Evolutionary conservation across 2,113 vertebrate species (phyloP).

Genomic region (Odobenus rosmarus): DNA sequence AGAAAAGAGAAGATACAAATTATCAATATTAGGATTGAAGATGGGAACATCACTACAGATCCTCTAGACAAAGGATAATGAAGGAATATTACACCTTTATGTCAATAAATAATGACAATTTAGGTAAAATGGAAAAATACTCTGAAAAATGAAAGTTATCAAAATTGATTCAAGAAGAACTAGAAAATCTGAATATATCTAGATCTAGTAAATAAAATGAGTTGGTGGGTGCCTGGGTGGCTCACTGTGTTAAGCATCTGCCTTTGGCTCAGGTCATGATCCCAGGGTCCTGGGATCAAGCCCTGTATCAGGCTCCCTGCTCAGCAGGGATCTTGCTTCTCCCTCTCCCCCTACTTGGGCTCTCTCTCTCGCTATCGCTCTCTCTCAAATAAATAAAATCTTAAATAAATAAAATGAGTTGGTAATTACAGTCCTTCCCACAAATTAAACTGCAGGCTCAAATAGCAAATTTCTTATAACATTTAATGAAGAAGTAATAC

Average conservation of each 20-base stretch:
- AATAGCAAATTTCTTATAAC: background rate
- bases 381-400: no score
- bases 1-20: background rate
- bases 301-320: no score
- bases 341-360: no score
- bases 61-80: background rate
- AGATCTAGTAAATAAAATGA: background rate
- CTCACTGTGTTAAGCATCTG: no score
- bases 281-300: no score
- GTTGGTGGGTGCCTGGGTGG: background rate
- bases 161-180: background rate
- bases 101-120: background rate
- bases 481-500: background rate
- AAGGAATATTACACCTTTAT: background rate
- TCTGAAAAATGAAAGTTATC: background rate
- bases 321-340: rapidly evolving
- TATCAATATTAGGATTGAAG: background rate
- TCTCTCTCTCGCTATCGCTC: no score
- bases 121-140: background rate
- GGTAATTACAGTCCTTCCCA: background rate
- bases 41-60: background rate
- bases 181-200: background rate
- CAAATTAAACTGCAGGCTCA: background rate
- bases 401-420: no score
- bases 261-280: no score